Evolutionary conservation across 2,888 invertebrate species (phyloP), one percentile per base, ranked within the genome.

Genomic region (Cheilosia soror): DNA sequence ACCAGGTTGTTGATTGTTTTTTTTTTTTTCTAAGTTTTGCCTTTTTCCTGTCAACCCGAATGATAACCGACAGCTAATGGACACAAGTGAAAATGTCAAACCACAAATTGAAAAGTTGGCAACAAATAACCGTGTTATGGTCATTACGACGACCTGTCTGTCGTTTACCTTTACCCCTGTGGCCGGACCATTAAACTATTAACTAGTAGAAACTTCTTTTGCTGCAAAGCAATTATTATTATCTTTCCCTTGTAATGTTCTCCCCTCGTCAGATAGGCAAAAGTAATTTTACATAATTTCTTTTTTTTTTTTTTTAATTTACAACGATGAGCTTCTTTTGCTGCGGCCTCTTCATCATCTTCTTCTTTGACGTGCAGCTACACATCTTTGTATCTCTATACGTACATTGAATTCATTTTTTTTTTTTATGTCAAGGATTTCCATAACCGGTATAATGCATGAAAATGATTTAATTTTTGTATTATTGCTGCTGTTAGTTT

Each of bases 381-480:
- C 5, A 53, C 15, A 37, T 57, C 49, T 13, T 33, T 55, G 20
- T 27, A 71, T 63, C 65, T 40, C 33, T 49, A 27, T 55, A 55
- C 25, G 62, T 47, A 55, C 69, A 69, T 80, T 71, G 58, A 69
- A 66, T 69, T 66, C 1, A 66, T 62, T 76, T 86, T 80, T 76
- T 76, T 57, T 91, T 91, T 91, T 91, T 90, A 90, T 91, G 91
- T 91, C 91, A 91, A 91, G 91, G 91, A 91, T 91, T 89, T 89
- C 88, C 88, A 89, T 89, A 91, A 91, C 91, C 91, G 91, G 91
- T 91, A 85, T 85, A 77, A 81, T 68, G 81, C 77, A 85, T 85
- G 85, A 81, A 81, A 85, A 85, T 85, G 85, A 85, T 81, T 85
- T 85, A 83, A 78, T 80, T 80, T 66, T 73, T 57, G 27, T 82